These are phyloP conservation scores for Tonatia bakeri DNA, from an alignment of 2,113 vertebrate genomes.

Conservation along the genomic window DNA sequence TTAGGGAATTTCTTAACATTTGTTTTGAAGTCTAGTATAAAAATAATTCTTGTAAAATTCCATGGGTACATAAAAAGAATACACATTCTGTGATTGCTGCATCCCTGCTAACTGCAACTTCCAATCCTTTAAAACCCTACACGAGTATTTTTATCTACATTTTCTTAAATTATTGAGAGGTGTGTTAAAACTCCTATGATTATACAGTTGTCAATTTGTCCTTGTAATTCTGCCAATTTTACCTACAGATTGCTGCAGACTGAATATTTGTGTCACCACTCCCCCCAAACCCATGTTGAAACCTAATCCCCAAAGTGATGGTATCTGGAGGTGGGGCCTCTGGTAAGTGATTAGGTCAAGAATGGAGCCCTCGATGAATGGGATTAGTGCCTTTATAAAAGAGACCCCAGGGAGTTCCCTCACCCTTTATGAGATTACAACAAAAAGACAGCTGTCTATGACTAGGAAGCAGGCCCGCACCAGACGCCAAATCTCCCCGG, in stretches of 20 bases:
- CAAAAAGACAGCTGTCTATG: neutral
- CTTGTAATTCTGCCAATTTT: neutral
- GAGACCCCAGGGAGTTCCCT: neutral
- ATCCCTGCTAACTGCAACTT: neutral
- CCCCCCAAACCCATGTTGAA: neutral
- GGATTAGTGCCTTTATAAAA: neutral
- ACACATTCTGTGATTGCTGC: neutral
- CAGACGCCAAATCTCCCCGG: neutral
- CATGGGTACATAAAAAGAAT: neutral
- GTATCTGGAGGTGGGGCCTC: neutral
- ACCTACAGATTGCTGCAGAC: neutral
- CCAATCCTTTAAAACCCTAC: neutral
- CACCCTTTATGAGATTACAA: neutral
- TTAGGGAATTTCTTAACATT: neutral
- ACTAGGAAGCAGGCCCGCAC: neutral
- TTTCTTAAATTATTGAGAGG: conserved; percentile 3
- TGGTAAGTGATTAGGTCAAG: neutral
- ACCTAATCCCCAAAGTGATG: neutral
- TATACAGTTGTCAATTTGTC: neutral
- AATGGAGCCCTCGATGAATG: neutral
- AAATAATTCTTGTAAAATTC: neutral
- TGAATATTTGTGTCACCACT: neutral
- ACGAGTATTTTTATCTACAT: neutral
- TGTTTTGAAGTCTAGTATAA: neutral
- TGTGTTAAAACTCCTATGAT: neutral